Evolutionary conservation across 2,113 vertebrate genomes (phyloP).

Genomic region (Dicaeum eximium): DNA sequence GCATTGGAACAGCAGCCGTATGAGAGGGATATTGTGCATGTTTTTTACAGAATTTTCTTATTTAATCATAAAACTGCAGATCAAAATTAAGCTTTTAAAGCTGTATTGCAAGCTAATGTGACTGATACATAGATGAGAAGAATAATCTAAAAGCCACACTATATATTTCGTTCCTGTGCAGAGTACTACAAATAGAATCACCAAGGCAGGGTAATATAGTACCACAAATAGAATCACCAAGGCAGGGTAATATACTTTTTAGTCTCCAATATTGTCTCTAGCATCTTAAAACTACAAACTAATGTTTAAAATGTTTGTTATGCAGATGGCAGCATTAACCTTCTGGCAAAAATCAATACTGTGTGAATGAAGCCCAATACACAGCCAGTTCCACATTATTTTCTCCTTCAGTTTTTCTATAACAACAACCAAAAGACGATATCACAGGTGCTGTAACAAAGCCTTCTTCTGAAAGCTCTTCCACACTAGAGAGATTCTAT

Average conservation of each 20-base stretch:
- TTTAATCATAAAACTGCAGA: not conserved
- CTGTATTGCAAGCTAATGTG: not conserved
- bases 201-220: not conserved
- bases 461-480: not conserved
- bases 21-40: not conserved
- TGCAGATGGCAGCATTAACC: not conserved
- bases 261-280: not conserved
- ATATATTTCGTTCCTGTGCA: not conserved
- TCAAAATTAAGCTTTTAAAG: not conserved
- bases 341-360: not conserved
- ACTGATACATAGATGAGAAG: not conserved
- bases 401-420: not conserved
- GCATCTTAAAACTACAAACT: not conserved
- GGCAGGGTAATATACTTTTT: not conserved
- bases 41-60: not conserved
- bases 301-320: not conserved
- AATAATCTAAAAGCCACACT: not conserved
- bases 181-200: not conserved
- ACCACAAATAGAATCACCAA: not conserved
- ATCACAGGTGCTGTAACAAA: not conserved
- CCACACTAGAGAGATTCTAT: not conserved
- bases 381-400: not conserved
- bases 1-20: not conserved
- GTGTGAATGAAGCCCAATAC: not conserved
- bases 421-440: not conserved